Base-by-base conservation (phyloP, 2,113 vertebrate species). In the Condylura cristata region DNA sequence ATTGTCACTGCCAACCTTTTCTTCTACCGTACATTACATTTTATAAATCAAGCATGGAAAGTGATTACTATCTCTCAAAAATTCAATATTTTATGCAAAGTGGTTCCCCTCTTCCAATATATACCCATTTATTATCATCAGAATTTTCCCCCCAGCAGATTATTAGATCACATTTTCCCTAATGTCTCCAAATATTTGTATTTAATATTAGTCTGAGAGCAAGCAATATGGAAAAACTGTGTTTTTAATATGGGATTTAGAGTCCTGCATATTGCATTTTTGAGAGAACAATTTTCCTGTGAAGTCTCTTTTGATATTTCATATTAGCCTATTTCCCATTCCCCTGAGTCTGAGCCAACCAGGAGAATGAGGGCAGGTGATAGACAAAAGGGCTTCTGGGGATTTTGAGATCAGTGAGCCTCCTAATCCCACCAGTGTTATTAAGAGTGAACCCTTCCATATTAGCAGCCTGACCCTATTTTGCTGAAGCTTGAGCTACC, bases 281-380 rank as follows among this genome's bases (percentile, higher is more conserved):
- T 66, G 32, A 72, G 28, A 75, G 70, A 89, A 39, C 5, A 51
- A 2, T 87, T 87, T 92, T 79, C 51, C 44, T 71, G 12, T 79
- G n/a, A 91, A 91, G 46, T 74, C 68, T 86, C 28, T 46, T 75
- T 71, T n/a, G 26, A 93, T 86, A 58, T 83, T 93, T 94, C 81
- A 28, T 58, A n/a, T 22, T 58, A 66, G 79, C 6, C 82, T 34
- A 53, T 63, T 86, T 92, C 58, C 14, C 41, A 39, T 61, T 53
- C 53, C 83, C 56, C 26, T 82, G 41, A 44, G 4, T 3, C 14
- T 10, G 78, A 68, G 48, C n/a, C 20, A 70, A 22, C 68, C 4
- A 75, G 44, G 32, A 78, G 63, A 66, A 53, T 82, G 82, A 78
- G 5, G 58, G 39, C 10, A 79, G 8, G 48, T 70, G 65, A 85